Base-by-base conservation (phyloP, 2,113 vertebrate species). In the Lampris megalopsis region DNA sequence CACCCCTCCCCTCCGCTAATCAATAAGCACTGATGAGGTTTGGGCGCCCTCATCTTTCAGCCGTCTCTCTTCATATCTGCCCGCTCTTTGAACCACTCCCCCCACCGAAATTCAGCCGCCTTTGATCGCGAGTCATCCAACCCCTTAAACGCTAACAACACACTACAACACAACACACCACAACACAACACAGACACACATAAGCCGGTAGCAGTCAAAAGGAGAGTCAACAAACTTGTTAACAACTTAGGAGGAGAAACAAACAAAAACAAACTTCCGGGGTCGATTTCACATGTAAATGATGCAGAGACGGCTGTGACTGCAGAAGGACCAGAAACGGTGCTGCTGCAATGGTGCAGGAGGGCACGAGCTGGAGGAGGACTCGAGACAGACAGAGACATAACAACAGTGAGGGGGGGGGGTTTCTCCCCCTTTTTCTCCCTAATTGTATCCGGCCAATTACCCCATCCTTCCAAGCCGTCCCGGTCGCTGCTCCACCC, bases 11-110 rank as follows among this genome's bases (percentile, higher is more conserved):
- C 47, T 56, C 49, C 37, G 11, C 64, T 70, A 73, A 79, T 87
- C 75, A 60, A 76, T 79, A 65, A 13, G 40, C 5, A 36, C 6
- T 73, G 76, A 86, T 82, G 64, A 70, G 76, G 40, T 82, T 66
- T 53, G 48, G 54, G 10, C 52, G 61, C 45, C 41, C 43, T 49
- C 56, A 11, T 77, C 73, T 83, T 66, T 53, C n/a, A 56, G 58
- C 65, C 58, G 5, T 9, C 49, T n/a, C 63, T 36, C 40, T 10
- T 4, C 1, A 11, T 53, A 53, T 53, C 50, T 13, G 3, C 63
- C 56, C 50, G 35, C 67, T 62, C 65, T 75, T 38, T 36, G 4
- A 10, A 4, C 43, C 49, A 13, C 50, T 2, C 36, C 52, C 6
- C 1, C 43, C 48, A 40, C 24, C 24, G 24, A 24, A 24, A 24